phyloP scores from a whole-genome alignment of 2,888 invertebrate genomes.

The Pandemis cinnamomeana region DNA sequence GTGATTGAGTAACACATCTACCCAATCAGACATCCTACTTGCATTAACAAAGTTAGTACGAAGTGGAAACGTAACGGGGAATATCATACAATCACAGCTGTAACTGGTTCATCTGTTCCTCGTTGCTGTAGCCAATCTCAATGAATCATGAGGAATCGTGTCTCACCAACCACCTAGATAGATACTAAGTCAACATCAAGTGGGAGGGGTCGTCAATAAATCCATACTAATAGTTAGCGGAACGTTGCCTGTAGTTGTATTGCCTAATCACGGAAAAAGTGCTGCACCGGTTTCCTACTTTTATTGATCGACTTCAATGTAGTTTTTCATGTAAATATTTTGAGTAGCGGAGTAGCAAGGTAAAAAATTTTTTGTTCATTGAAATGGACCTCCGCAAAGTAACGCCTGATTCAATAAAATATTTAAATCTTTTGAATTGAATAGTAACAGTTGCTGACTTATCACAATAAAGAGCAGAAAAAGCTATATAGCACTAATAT shows the following conservation, averaged over 20 bases:
- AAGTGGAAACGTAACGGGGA: neutral
- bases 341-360: no score
- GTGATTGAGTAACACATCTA: neutral
- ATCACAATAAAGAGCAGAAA: no score
- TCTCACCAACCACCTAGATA: conserved; percentile 41
- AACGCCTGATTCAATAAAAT: no score
- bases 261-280: conserved; percentile 37
- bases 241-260: conserved; percentile 31
- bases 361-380: no score
- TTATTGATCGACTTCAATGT: neutral
- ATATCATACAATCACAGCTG: conserved; percentile 10
- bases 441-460: no score
- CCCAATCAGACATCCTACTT: neutral
- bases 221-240: conserved; percentile 43
- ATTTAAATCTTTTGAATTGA: no score
- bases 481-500: no score
- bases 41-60: neutral
- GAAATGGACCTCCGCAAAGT: no score
- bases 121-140: conserved; percentile 7
- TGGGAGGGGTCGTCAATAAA: conserved; percentile 56
- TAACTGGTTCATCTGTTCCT: conserved; percentile 22
- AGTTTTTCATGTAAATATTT: neutral
- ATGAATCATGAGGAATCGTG: conserved; percentile 35
- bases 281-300: conserved; percentile 2
- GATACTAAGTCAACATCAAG: conserved; percentile 44